Conservation (phyloP, 2,797 vertebrate genomes). For the Syngnathus rostellatus region DNA sequence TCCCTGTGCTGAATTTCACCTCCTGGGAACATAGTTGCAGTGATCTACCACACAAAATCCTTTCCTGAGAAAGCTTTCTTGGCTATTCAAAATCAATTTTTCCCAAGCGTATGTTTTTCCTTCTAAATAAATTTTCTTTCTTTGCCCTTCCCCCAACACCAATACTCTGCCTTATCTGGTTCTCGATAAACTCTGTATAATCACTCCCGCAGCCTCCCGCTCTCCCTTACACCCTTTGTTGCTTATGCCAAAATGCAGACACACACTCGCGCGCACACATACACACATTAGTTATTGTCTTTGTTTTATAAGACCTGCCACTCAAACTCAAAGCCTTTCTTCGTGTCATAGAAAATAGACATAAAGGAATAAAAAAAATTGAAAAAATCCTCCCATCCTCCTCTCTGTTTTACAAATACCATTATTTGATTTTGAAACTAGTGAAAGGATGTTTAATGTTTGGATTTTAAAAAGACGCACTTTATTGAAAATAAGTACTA, state of each 20-base stretch:
- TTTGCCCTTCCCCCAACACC: constrained; percentile 25
- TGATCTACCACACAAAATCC: constrained; percentile 12
- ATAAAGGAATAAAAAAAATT: constrained; percentile 27
- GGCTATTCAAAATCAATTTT: constrained; percentile 13
- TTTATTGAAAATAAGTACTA: too few species aligned
- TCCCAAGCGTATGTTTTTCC: constrained; percentile 18
- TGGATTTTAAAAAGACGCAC: too few species aligned
- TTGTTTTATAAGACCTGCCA: constrained; percentile 23
- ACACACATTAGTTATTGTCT: constrained; percentile 17
- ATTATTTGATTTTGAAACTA: constrained; percentile 31
- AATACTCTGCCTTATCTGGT: constrained; percentile 25
- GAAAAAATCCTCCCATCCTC: too few species aligned
- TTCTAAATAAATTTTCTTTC: constrained; percentile 17
- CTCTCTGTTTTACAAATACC: constrained; percentile 3
- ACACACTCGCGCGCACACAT: constrained; percentile 11
- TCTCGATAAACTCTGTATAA: constrained; percentile 23
- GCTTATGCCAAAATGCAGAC: constrained; percentile 9
- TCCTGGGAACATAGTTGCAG: neutral
- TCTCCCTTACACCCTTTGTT: neutral
- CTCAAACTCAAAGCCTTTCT: constrained; percentile 21
- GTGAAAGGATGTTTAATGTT: too few species aligned
- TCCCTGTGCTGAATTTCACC: neutral
- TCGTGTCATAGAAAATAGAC: constrained; percentile 20
- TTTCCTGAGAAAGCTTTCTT: constrained; percentile 10
- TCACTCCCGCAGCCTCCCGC: neutral